Conservation (phyloP, 2,797 vertebrate genomes). For the Sus cebifrons region DNA sequence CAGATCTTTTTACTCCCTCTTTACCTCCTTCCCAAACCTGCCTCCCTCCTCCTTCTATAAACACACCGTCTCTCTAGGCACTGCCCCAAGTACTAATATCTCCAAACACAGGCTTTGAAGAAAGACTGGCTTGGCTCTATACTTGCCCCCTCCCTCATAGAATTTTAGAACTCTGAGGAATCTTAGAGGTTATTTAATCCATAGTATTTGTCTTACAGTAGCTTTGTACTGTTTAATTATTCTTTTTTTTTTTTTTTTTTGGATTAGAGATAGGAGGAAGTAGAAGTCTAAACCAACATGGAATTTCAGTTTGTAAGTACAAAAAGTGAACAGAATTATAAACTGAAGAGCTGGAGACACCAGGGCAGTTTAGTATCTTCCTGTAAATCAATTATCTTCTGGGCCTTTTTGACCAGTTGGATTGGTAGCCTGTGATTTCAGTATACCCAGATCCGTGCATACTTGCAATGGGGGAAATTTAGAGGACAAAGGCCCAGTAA, state of each 20-base stretch:
- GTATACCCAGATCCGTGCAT: background rate
- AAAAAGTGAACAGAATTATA: constrained; percentile 19
- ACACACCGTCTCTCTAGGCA: background rate
- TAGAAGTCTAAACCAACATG: background rate
- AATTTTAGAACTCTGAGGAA: constrained; percentile 14
- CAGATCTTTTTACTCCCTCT: background rate
- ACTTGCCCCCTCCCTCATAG: background rate
- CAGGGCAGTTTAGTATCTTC: background rate
- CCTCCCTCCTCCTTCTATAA: background rate
- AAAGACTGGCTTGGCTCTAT: background rate
- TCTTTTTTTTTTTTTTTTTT: background rate
- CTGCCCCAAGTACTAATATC: background rate
- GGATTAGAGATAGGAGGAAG: background rate
- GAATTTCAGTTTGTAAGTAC: constrained; percentile 40
- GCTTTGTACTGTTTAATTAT: constrained; percentile 21
- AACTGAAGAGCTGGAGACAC: background rate
- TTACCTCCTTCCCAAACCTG: background rate
- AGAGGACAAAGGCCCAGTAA: background rate
- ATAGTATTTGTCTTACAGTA: background rate
- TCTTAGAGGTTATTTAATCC: constrained; percentile 18
- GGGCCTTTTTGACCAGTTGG: background rate
- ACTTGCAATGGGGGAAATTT: background rate
- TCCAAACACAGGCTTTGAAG: constrained; percentile 4
- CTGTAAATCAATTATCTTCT: background rate
- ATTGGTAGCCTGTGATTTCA: background rate